Evolutionary conservation across 2,113 vertebrate species (phyloP).

Genomic region (Picathartes gymnocephalus): DNA sequence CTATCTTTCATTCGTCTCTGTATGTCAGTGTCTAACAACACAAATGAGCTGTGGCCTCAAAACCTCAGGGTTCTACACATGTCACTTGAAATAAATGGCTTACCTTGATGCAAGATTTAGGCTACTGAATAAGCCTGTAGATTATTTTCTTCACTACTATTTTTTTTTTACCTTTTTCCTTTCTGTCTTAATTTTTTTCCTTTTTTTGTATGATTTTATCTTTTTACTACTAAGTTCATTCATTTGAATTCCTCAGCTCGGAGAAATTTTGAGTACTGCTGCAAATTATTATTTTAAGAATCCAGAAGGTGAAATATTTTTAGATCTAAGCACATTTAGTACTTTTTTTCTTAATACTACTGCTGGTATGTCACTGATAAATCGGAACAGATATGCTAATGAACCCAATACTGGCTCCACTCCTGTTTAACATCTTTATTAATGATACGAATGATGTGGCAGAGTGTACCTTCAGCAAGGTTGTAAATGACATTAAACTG

Average conservation of each 20-base stretch:
- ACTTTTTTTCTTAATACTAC: neutral
- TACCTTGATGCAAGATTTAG: neutral
- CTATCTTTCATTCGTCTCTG: neutral
- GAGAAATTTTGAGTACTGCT: neutral
- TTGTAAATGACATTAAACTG: neutral
- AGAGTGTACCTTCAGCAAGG: neutral
- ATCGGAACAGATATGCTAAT: neutral
- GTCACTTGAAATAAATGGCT: neutral
- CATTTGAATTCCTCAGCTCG: neutral
- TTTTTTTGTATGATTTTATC: rapidly evolving
- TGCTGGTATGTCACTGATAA: neutral
- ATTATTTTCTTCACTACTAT: neutral
- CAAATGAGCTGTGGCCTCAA: neutral
- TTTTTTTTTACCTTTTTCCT: neutral
- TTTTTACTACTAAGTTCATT: neutral
- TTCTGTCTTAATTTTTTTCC: neutral
- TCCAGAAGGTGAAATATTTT: neutral
- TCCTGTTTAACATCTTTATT: neutral
- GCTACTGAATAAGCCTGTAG: neutral
- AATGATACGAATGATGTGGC: neutral
- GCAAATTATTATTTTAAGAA: neutral
- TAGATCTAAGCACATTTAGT: neutral
- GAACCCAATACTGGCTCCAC: neutral
- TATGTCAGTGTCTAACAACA: neutral
- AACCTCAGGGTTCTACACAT: neutral